Base-by-base conservation (phyloP, 2,113 vertebrate genomes). In the Dipodomys merriami region DNA sequence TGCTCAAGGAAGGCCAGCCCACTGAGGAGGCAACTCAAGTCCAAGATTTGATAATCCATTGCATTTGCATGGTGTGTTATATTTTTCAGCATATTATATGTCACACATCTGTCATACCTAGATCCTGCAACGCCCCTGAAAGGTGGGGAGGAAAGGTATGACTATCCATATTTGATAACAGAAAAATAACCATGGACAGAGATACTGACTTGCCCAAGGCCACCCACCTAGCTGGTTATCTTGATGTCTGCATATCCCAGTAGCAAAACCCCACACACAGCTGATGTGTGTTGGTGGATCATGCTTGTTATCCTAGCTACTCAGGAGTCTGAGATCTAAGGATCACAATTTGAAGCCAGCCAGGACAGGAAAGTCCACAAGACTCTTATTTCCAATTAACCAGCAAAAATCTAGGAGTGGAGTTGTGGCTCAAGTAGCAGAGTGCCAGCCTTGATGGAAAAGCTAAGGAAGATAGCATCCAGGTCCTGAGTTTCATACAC, bases 31-130 rank as follows among this genome's bases (percentile, higher is more conserved):
- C 96, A 96, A 82, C 86, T 39, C 57, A 44, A 67, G 35, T 67
- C 82, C 16, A 4, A 89, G 93, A 64, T 93, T 90, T 91, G 93
- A 94, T 88, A 85, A 95, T 91, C 82, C 16, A 44, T 91, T 49
- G 11, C 30, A 95, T 97, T 94, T 97, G 93, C 95, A 97, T 89
- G 57, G 74, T 2, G n/a, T 78, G 49, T 79, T 86, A 15, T 69
- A 77, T 62, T 95, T 92, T 90, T 92, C 81, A 90, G 60, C 18
- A 67, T 64, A 64, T 64, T 64, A 81, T 93, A 94, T 84, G 60
- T 77, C 95, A 96, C 60, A 76, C 23, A 35, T 57, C 73, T 83
- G 94, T 97, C 96, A 96, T 96, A 83, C 33, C 78, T 90, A 85
- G 74, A 95, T 91, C 90, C 82, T 90, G 46, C 79, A 91, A 96